Evolutionary conservation across 2,113 vertebrate species (phyloP), one percentile per base, ranked within the genome.

Genomic region (Microtus montanus): DNA sequence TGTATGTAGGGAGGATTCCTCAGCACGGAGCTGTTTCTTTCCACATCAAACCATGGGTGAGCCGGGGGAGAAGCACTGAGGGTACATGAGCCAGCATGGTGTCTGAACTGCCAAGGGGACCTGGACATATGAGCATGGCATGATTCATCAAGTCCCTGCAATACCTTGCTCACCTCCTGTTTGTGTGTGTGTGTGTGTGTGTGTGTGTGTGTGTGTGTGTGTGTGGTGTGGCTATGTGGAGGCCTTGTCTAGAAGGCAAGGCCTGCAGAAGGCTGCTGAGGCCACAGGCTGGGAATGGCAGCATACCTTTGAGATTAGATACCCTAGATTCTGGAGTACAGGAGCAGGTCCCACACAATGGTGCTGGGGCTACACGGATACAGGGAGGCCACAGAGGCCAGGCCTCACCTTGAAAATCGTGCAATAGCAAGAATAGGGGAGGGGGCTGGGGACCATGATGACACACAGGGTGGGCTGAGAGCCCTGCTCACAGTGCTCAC

Each of bases 1-100:
- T 0, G 19, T 2, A 0, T 0, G 11, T 35, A 19, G 30, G 30
- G 28, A 1, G 0, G 0, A 5, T 1, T 24, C 73, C 52, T 9
- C 3, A 1, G 13, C 0, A 28, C 3, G 3, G 15, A 74, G 9
- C 26, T 54, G 26, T 61, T 83, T 52, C 3, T 61, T n/a, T 88
- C 70, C 9, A 8, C 68, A 22, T 12, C 2, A 38, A 70, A 3
- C 28, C 11, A 26, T 0, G 3, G 20, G 13, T 2, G 19, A 3
- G 1, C 8, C 19, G 3, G 20, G 52, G 38, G 4, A 54, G 47
- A 44, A 4, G 52, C 20, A 24, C 64, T 5, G 35, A 7, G 38
- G 8, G 5, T 1, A 47, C 68, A 24, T 44, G 15, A 52, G 47
- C n/a, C 1, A 33, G 15, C 11, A 30, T 9, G 11, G 47, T 52